Percentiles rank a stretch among this genome's conserved stretches.
phyloP scores from a whole-genome alignment of 2,113 vertebrate species.

The Stegastes partitus region DNA sequence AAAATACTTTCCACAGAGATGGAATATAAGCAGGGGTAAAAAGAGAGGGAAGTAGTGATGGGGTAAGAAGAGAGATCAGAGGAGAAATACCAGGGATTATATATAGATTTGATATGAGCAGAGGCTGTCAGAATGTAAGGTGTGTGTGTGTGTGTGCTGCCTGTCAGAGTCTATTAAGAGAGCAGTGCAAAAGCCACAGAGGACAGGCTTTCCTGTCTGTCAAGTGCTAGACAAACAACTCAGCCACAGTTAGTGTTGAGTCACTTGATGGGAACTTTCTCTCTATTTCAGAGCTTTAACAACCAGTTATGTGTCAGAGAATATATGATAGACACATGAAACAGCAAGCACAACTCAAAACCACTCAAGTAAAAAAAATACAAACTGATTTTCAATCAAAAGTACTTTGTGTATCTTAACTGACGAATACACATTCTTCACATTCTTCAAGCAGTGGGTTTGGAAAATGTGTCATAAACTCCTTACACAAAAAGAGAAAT shows the following conservation, averaged over 20 bases:
- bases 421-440: no score
- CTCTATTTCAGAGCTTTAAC: slow-evolving; percentile 21
- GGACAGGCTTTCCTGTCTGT: slow-evolving; percentile 66
- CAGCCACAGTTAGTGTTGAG: slow-evolving; percentile 34
- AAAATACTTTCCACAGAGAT: slow-evolving; percentile 74
- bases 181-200: slow-evolving; percentile 33
- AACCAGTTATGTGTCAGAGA: slow-evolving; percentile 4
- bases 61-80: slow-evolving; percentile 48
- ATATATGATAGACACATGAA: not conserved
- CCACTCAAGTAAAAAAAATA: not conserved
- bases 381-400: not conserved
- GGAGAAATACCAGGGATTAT: slow-evolving; percentile 66
- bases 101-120: slow-evolving; percentile 78
- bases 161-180: slow-evolving; percentile 60
- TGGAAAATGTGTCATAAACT: no score
- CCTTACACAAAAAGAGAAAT: no score
- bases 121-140: slow-evolving; percentile 41
- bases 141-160: slow-evolving; percentile 39
- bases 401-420: no score
- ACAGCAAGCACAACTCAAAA: not conserved
- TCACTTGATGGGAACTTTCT: slow-evolving; percentile 28
- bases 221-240: slow-evolving; percentile 68
- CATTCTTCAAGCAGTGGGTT: no score
- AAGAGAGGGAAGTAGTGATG: slow-evolving; percentile 22
- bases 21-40: slow-evolving; percentile 6